Evolutionary conservation across 2,113 vertebrate genomes (phyloP).

Genomic region (Probosciger aterrimus): DNA sequence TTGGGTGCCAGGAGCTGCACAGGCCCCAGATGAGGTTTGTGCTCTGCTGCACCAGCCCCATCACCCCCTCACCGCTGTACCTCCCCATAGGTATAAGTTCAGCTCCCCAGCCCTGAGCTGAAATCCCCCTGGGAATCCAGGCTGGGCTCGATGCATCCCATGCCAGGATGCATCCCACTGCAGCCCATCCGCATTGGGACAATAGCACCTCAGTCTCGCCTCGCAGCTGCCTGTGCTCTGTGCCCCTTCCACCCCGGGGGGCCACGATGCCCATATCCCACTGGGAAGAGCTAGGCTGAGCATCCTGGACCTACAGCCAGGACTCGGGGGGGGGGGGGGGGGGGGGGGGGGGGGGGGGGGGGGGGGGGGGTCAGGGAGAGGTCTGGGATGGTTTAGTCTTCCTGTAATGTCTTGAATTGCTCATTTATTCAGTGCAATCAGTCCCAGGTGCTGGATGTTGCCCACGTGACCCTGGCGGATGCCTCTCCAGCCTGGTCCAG

Average conservation of each 20-base stretch:
- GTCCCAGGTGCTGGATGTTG: conserved; percentile 53
- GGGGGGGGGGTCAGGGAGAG: conserved; percentile 10
- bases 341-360: background rate
- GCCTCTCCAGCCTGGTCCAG: background rate
- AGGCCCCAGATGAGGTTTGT: fast-evolving
- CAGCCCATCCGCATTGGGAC: background rate
- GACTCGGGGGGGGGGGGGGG: background rate
- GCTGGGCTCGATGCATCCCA: background rate
- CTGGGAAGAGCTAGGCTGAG: background rate
- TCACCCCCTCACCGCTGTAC: background rate
- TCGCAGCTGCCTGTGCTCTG: background rate
- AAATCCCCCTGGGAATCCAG: background rate
- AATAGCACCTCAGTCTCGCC: background rate
- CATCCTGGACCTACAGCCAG: background rate
- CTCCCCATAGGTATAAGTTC: background rate
- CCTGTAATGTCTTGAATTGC: conserved; percentile 65
- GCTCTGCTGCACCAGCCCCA: background rate
- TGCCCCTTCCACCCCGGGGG: background rate
- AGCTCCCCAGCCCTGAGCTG: background rate
- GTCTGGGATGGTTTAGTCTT: conserved; percentile 41
- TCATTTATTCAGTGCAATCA: conserved; percentile 74
- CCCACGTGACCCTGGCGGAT: background rate
- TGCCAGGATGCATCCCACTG: background rate
- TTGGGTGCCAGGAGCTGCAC: background rate
- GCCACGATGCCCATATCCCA: fast-evolving